These are phyloP conservation scores for Apodemus sylvaticus DNA, from an alignment of 2,113 vertebrate species.

Conservation along the genomic window DNA sequence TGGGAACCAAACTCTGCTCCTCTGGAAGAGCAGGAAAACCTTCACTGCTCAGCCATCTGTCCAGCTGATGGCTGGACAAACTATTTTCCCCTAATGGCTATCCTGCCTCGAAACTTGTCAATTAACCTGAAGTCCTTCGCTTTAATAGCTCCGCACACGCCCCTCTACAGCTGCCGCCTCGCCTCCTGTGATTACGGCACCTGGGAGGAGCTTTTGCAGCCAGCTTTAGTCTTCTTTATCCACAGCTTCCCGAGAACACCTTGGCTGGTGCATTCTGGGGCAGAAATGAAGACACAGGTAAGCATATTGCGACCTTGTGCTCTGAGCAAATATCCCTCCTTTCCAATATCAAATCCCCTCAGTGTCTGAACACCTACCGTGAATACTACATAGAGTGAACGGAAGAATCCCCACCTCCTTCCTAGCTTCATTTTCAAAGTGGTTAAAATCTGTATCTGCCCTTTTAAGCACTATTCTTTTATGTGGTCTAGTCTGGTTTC, in stretches of 20 bases:
- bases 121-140: not conserved
- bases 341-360: not conserved
- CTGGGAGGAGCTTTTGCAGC: not conserved
- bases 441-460: conserved; percentile 56
- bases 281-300: not conserved
- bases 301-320: not conserved
- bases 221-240: not conserved
- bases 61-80: not conserved
- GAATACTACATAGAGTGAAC: not conserved
- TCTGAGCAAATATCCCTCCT: not conserved
- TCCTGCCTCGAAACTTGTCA: not conserved
- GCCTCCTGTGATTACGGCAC: not conserved
- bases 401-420: not conserved
- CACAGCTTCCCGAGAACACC: not conserved
- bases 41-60: not conserved
- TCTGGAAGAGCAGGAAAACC: not conserved
- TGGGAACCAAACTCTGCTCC: not conserved
- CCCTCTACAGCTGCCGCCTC: not conserved
- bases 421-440: conserved; percentile 50
- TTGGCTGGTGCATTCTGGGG: not conserved
- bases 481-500: conserved; percentile 58
- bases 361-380: not conserved
- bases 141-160: not conserved
- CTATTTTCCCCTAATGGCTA: not conserved
- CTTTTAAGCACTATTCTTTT: conserved; percentile 61